Evolutionary conservation across 2,113 vertebrate genomes (phyloP).

Genomic region (Orientallactaga bullata): DNA sequence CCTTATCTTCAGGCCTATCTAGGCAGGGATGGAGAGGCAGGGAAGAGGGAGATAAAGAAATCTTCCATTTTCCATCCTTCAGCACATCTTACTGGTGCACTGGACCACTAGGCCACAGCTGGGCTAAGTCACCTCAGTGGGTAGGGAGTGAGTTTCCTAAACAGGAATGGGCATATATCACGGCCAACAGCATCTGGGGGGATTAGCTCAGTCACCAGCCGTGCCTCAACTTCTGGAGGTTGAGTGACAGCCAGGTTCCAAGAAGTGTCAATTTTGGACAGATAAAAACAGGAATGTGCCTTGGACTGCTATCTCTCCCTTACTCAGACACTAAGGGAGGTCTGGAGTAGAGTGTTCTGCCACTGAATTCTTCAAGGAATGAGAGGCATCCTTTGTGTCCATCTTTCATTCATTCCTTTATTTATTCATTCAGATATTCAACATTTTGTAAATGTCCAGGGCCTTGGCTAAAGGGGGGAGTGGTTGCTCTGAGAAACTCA

Average conservation of each 20-base stretch:
- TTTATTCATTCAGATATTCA: not conserved
- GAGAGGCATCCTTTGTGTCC: not conserved
- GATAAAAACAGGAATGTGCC: not conserved
- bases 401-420: constrained; percentile 10
- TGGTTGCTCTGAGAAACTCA: not conserved
- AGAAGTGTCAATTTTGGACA: not conserved
- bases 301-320: not conserved
- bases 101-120: not conserved
- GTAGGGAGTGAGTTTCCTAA: not conserved
- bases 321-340: not conserved
- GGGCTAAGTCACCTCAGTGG: not conserved
- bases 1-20: not conserved
- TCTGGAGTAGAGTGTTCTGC: not conserved
- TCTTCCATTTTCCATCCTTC: not conserved
- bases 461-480: constrained; percentile 10
- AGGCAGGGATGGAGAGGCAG: not conserved
- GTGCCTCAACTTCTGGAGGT: not conserved
- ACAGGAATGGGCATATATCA: not conserved
- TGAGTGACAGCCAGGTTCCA: not conserved
- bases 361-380: not conserved
- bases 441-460: not conserved
- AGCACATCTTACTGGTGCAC: not conserved
- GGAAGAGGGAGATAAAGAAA: not conserved
- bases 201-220: not conserved
- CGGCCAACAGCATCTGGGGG: not conserved